Conservation (phyloP, 1,140 invertebrate species). For the Caenorhabditis inopinata region DNA sequence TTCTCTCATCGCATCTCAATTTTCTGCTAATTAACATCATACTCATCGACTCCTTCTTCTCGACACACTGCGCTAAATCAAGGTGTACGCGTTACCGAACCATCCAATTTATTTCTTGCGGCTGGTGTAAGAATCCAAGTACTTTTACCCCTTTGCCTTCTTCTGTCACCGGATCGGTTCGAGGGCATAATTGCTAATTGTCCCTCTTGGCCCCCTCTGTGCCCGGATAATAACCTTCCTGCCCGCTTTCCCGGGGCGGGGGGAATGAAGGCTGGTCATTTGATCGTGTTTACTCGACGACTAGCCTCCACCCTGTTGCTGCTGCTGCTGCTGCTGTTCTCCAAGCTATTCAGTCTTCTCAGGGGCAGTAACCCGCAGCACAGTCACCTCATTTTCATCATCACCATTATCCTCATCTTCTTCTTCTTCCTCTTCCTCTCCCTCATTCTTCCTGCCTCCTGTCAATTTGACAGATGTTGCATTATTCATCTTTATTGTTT, state of each 20-base stretch:
- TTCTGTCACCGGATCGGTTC: conserved; percentile 18
- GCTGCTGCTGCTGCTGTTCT: neutral
- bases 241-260: conserved; percentile 16
- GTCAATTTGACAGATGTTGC: conserved; percentile 24
- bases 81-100: neutral
- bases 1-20: neutral
- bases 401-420: neutral
- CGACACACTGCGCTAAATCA: neutral
- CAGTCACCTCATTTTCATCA: conserved; percentile 25
- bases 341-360: conserved; percentile 3
- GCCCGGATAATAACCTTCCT: conserved; percentile 29
- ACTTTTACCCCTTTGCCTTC: neutral
- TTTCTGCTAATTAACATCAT: neutral
- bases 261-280: conserved; percentile 12
- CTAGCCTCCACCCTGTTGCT: neutral
- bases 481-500: neutral
- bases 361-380: neutral
- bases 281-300: conserved; percentile 28
- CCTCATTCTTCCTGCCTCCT: neutral
- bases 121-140: conserved; percentile 23
- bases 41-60: neutral
- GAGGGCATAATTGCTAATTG: conserved; percentile 31
- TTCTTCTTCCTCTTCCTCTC: neutral
- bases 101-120: neutral
- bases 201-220: conserved; percentile 7